Conservation (phyloP, 2,113 vertebrate genomes). For the Uria lomvia region DNA sequence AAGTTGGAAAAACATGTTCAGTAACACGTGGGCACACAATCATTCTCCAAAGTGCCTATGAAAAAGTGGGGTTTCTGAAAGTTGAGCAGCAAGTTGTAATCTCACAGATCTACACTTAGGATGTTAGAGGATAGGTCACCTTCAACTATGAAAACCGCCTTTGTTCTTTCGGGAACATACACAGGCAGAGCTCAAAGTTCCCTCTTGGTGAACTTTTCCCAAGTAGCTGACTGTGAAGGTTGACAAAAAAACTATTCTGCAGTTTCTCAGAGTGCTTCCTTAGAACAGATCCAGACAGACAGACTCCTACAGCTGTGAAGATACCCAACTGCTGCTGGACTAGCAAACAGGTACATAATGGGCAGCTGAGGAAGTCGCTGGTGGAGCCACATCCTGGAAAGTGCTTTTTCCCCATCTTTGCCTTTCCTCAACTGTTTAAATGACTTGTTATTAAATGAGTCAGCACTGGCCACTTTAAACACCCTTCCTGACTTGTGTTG, state of each 20-base stretch:
- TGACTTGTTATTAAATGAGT: slow-evolving; percentile 33
- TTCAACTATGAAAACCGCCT: neutral
- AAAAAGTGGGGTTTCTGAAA: neutral
- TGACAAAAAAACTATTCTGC: neutral
- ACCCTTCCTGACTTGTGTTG: slow-evolving; percentile 2
- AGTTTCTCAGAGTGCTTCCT: neutral
- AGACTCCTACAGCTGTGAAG: neutral
- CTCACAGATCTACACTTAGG: neutral
- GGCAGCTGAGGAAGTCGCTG: neutral
- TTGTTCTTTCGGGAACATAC: fast-evolving
- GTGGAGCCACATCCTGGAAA: slow-evolving; percentile 41
- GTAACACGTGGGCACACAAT: neutral
- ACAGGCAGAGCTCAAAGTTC: neutral
- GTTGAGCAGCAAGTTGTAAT: neutral
- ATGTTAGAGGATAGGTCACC: neutral
- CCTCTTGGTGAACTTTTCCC: neutral
- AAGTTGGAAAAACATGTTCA: neutral
- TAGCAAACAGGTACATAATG: neutral
- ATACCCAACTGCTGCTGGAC: neutral
- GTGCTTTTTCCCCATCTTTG: neutral
- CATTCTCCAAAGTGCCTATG: neutral
- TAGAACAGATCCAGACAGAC: neutral
- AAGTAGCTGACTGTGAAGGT: neutral
- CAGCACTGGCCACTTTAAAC: slow-evolving; percentile 30
- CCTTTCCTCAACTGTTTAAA: slow-evolving; percentile 21